Evolutionary conservation across 23 tunicate species (phyloP), one percentile per base, ranked within the genome.

Genomic region (Oikopleura vanhoeffeni): DNA sequence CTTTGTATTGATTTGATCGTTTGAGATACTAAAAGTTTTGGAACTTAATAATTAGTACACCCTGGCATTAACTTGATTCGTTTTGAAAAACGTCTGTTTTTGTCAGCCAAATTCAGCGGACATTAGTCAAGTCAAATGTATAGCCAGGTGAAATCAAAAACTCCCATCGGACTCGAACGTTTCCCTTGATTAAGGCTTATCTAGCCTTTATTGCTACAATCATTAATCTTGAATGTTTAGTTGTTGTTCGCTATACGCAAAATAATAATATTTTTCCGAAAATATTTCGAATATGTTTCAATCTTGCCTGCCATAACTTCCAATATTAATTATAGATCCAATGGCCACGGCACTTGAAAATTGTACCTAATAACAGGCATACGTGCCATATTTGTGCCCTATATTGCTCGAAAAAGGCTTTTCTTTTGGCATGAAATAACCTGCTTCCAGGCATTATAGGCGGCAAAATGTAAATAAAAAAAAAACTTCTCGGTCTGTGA

Each of bases 381-480:
- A 93, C 0, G 94, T 85, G 67, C 88, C 60, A 67, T 91, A 91
- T 3, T 96, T 85, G 8, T n/a, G n/a, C n/a, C 99, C 99, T 67
- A 95, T 95, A 84, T 95, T 95, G 0, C n/a, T 96, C 85, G 83
- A 95, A 95, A 82, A 95, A 95, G 76, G 91, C 96, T n/a, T 96
- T 86, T n/a, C n/a, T 90, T 95, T 95, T 91, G 91, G 91, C 40
- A 95, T 82, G 41, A 91, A 91, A 87, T 95, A 95, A 0, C 99
- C 99, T 1, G 99, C 99, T 88, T 95, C 76, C 57, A 95, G n/a
- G 91, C 0, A 95, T 95, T 41, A 95, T 91, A 33, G 99, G 99
- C 41, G 99, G 99, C 40, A 95, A 85, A n/a, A 95, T 85, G 85
- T 87, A 60, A 67, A 91, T 90, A 88, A 95, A 95, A 67, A 95